Base-by-base conservation (phyloP, 2,113 vertebrate species). In the Puffinus mauretanicus region DNA sequence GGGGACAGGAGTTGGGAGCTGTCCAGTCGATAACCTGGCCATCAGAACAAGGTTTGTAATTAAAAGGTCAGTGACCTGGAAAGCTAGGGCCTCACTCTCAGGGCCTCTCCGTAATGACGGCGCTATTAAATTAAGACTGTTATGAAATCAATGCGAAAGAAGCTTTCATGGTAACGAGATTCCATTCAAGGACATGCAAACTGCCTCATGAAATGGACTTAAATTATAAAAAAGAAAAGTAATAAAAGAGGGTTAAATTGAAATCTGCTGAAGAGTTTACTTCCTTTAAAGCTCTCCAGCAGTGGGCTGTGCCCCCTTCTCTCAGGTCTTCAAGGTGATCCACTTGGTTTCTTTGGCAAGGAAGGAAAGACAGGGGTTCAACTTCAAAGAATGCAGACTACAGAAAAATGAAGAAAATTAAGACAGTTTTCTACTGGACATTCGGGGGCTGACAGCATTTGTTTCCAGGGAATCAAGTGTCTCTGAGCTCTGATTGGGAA, bases 31-130 rank as follows among this genome's bases (percentile, higher is more conserved):
- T 98, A 98, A 98, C 98, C 98, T 98, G 98, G 96, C 97, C 98
- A 98, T 98, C 98, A 98, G 98, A 98, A 98, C 98, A 98, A 98
- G 98, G 98, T 97, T 97, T 98, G 97, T 98, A 98, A 98, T 99
- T 99, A 98, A 99, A 99, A 98, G 98, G 98, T 98, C 98, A 98
- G 97, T 98, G 98, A 98, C 98, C 98, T 98, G 98, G 98, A 98
- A 98, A 98, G 98, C 95, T 80, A 93, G 97, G 98, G 95, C 98
- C 98, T 98, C 96, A 98, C 98, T 98, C 97, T 95, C 98, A 97
- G 98, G 97, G 97, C 97, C 97, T 98, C 98, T 98, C 98, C 97
- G 97, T 98, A 98, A 98, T 98, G 98, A 98, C 22, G 96, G 94
- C 81, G 93, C 98, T 98, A 98, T 98, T 98, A 98, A 98, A 98